A percentile compares a stretch with the other conserved stretches of the same genome.
Conservation (phyloP, 2,797 vertebrate species). For the Austrolebias charrua region DNA sequence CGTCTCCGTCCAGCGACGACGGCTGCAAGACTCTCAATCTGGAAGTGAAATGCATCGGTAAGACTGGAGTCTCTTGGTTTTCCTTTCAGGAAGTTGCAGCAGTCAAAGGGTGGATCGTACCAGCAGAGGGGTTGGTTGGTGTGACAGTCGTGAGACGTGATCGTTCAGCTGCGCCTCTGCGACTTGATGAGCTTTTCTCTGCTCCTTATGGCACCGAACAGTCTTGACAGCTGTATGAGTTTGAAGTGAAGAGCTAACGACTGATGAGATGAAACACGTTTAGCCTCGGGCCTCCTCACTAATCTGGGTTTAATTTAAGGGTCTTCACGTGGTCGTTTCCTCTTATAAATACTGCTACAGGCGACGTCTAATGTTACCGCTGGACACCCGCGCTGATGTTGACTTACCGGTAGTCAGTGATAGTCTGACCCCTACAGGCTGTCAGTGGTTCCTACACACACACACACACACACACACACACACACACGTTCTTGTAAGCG, state of each 20-base stretch:
- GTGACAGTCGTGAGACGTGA: not conserved
- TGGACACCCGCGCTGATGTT: not conserved
- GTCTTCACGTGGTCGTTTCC: conserved; percentile 13
- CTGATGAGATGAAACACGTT: conserved; percentile 21
- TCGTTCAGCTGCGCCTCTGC: conserved; percentile 13
- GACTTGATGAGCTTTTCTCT: not conserved
- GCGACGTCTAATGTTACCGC: conserved; percentile 30
- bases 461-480: conserved; percentile 7
- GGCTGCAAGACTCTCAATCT: conserved; percentile 92
- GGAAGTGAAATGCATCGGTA: conserved; percentile 91
- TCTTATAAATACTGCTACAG: conserved; percentile 27
- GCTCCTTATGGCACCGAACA: not conserved
- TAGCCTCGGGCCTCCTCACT: conserved; percentile 21
- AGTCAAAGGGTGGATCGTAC: conserved; percentile 8
- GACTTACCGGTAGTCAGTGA: conserved; percentile 33
- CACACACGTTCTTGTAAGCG: not conserved
- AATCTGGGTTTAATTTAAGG: conserved; percentile 33
- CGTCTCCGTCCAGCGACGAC: conserved; percentile 76
- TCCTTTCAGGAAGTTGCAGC: conserved; percentile 21
- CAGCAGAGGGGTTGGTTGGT: not conserved
- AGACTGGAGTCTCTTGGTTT: conserved; percentile 59
- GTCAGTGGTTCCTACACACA: conserved; percentile 23
- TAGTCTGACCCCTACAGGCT: conserved; percentile 73
- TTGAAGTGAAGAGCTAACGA: conserved; percentile 20
- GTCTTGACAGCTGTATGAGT: conserved; percentile 3